phyloP scores from a whole-genome alignment of 2,113 vertebrate species.

The Oncorhynchus gorbuscha region DNA sequence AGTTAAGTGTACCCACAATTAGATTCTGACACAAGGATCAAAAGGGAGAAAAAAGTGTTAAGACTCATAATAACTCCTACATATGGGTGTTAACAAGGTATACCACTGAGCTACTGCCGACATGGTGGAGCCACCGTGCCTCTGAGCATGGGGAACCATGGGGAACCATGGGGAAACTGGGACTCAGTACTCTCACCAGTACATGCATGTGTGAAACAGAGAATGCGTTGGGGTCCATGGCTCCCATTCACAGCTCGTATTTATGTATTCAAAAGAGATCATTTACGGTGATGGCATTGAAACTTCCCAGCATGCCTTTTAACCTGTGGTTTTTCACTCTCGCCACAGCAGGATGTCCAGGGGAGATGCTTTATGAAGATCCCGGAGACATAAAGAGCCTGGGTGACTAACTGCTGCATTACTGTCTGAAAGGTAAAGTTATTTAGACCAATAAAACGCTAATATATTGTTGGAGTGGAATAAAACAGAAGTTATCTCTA shows the following conservation, averaged over 20 bases:
- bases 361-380: slow-evolving; percentile 81
- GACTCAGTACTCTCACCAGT: slow-evolving; percentile 16
- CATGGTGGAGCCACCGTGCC: slow-evolving; percentile 2
- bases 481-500: slow-evolving; percentile 78
- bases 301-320: slow-evolving; percentile 76
- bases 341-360: slow-evolving; percentile 66
- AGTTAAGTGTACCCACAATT: too few species aligned
- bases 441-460: slow-evolving; percentile 81
- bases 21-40: background rate
- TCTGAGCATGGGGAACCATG: too few species aligned
- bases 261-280: slow-evolving; percentile 65
- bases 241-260: slow-evolving; percentile 31
- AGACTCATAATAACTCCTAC: background rate
- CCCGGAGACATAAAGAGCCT: slow-evolving; percentile 70
- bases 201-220: background rate
- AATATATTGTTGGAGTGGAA: slow-evolving; percentile 80
- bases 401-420: slow-evolving; percentile 78
- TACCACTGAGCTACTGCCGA: background rate
- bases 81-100: background rate
- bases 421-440: slow-evolving; percentile 80
- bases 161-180: too few species aligned
- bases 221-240: slow-evolving; percentile 14
- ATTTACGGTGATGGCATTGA: slow-evolving; percentile 66
- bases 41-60: background rate
- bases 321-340: slow-evolving; percentile 68